Evolutionary conservation across 2,113 vertebrate genomes (phyloP).

Genomic region (Meriones unguiculatus): DNA sequence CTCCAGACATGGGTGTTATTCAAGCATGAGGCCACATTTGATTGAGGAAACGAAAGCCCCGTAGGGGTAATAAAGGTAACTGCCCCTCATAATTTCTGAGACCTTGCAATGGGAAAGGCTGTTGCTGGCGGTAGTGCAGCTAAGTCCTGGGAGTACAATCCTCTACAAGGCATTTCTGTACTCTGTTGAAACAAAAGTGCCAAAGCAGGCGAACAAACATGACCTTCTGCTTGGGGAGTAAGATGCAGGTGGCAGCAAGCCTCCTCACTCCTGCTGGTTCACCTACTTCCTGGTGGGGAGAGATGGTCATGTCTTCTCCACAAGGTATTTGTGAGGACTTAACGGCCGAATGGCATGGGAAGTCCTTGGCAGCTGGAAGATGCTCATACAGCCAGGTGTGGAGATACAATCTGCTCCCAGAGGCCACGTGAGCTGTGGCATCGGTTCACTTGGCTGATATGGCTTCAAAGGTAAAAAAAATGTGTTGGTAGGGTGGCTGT

Average conservation of each 20-base stretch:
- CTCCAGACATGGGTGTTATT: conserved; percentile 28
- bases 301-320: neutral
- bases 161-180: neutral
- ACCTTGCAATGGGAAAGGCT: neutral
- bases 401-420: neutral
- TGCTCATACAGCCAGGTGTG: neutral
- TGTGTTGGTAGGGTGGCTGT: neutral
- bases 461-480: neutral
- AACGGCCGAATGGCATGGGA: neutral
- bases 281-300: neutral
- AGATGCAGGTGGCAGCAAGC: neutral
- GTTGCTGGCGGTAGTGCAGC: neutral
- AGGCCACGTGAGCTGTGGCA: neutral
- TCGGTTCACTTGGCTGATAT: neutral
- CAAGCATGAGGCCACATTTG: conserved; percentile 44
- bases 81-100: conserved; percentile 14
- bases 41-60: conserved; percentile 56
- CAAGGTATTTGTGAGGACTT: neutral
- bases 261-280: neutral
- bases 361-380: neutral
- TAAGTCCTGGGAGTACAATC: neutral
- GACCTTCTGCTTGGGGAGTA: neutral
- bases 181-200: neutral
- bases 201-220: neutral
- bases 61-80: conserved; percentile 50